A percentile compares a stretch with the other conserved stretches of the same genome.
Conservation (phyloP, 2,797 vertebrate genomes). For the Catostomus latipinnis region DNA sequence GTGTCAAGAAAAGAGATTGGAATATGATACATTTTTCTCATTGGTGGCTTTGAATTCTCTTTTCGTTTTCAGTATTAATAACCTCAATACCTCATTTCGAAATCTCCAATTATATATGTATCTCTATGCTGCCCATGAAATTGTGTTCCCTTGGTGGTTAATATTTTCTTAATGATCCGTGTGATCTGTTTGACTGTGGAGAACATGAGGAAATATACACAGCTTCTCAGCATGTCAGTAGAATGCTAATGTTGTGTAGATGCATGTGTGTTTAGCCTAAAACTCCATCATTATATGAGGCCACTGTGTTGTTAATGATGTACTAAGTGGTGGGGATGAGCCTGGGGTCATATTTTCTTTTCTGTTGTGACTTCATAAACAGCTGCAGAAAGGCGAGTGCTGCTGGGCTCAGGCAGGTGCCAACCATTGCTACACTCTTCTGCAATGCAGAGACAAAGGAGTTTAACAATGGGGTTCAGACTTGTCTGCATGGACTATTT, state of each 20-base stretch:
- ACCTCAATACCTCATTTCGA: constrained; percentile 47
- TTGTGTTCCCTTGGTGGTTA: constrained; percentile 59
- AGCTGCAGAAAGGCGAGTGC: neutral
- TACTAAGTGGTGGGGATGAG: constrained; percentile 33
- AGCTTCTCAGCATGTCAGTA: constrained; percentile 30
- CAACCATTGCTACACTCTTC: neutral
- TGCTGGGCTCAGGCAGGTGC: constrained; percentile 8
- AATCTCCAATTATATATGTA: constrained; percentile 59
- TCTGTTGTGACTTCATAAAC: neutral
- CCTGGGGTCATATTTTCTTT: constrained; percentile 19
- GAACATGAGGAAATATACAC: constrained; percentile 27
- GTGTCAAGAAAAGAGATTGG: constrained; percentile 1
- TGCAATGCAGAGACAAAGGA: constrained; percentile 33
- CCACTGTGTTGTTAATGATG: constrained; percentile 36
- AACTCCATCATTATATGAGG: constrained; percentile 4
- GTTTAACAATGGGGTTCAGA: constrained; percentile 14
- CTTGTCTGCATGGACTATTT: constrained; percentile 1
- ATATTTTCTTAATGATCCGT: constrained; percentile 58
- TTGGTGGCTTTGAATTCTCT: constrained; percentile 25
- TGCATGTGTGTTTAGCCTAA: neutral
- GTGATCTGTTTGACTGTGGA: constrained; percentile 56
- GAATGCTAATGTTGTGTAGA: neutral
- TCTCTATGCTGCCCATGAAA: constrained; percentile 43
- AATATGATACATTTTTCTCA: neutral
- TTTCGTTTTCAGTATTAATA: constrained; percentile 43